phyloP scores from a whole-genome alignment of 2,888 invertebrate species.

The Mycogona germanica region DNA sequence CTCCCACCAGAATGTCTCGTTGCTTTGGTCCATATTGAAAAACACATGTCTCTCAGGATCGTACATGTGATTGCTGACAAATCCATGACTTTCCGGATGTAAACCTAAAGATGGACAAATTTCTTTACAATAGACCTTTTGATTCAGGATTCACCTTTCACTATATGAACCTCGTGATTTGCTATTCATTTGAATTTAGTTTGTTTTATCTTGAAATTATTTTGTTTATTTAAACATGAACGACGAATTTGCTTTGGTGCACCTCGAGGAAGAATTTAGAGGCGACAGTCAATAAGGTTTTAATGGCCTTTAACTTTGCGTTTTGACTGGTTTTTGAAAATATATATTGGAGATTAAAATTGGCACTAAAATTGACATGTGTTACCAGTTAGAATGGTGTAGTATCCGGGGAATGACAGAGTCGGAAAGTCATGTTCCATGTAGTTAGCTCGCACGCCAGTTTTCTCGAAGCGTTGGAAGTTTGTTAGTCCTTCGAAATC shows the following conservation, averaged over 20 bases:
- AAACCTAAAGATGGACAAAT: constrained; percentile 21
- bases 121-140: too few relatives aligned
- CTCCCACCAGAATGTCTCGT: constrained; percentile 26
- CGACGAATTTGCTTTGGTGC: too few relatives aligned
- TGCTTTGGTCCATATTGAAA: constrained; percentile 23
- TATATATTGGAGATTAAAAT: neutral
- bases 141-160: too few relatives aligned
- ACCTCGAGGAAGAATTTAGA: too few relatives aligned
- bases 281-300: too few relatives aligned
- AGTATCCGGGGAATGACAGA: constrained; percentile 12
- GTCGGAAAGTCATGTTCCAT: constrained; percentile 12
- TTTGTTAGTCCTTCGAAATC: neutral
- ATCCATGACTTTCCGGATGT: constrained; percentile 33
- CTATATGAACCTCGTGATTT: too few relatives aligned
- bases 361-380: neutral
- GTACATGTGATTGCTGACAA: constrained; percentile 34
- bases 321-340: too few relatives aligned
- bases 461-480: neutral
- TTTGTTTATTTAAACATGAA: too few relatives aligned
- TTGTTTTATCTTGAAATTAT: too few relatives aligned
- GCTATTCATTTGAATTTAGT: too few relatives aligned
- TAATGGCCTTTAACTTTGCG: too few relatives aligned
- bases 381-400: constrained; percentile 9
- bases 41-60: constrained; percentile 27
- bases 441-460: constrained; percentile 10